phyloP scores from a whole-genome alignment of 2,888 invertebrate species.

The Habroteleia sp. region DNA sequence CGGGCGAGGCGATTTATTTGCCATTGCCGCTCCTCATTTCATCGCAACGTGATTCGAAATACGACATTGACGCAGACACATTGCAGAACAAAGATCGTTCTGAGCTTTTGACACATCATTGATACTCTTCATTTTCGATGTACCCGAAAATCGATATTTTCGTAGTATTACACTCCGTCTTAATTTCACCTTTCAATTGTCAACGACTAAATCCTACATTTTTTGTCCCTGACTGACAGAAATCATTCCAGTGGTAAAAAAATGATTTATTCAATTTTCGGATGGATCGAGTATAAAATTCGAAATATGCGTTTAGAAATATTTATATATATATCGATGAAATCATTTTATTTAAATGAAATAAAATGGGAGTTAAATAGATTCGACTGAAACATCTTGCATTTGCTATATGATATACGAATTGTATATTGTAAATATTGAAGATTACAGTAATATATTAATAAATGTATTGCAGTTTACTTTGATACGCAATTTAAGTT shows the following conservation, averaged over 20 bases:
- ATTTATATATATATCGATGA: no score
- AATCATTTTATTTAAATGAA: no score
- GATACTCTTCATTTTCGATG: slow-evolving; percentile 24
- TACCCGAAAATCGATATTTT: slow-evolving; percentile 39
- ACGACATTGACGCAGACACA: slow-evolving; percentile 49
- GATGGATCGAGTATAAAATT: no score
- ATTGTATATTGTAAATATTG: no score
- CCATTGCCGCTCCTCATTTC: slow-evolving; percentile 80
- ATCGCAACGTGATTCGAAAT: slow-evolving; percentile 77
- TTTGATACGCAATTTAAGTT: no score
- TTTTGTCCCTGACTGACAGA: neutral
- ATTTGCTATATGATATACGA: no score
- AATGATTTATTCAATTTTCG: neutral
- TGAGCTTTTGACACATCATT: slow-evolving; percentile 49
- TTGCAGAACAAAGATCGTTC: slow-evolving; percentile 44
- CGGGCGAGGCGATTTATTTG: slow-evolving; percentile 80
- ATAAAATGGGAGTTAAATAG: no score
- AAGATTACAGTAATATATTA: no score
- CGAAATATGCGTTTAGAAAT: no score
- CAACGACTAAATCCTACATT: slow-evolving; percentile 1
- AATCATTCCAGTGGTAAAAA: neutral
- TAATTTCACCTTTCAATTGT: slow-evolving; percentile 21
- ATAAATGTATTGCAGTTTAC: no score
- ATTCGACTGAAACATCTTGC: no score
- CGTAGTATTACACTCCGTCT: slow-evolving; percentile 13